These are phyloP conservation scores for Bhutanitis thaidina DNA, from an alignment of 2,888 invertebrate species.

Conservation along the genomic window DNA sequence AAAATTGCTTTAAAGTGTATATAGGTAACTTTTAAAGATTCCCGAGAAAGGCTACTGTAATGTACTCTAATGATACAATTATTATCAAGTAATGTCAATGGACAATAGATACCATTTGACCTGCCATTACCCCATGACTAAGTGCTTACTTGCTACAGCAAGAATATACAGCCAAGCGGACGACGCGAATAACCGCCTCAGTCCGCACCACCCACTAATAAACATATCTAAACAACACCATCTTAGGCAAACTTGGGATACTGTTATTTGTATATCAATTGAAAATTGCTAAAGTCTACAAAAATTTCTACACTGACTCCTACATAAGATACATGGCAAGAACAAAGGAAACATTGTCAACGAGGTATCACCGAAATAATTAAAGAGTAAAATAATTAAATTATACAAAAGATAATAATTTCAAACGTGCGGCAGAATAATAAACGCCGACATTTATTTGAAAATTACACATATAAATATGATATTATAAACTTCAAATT, in stretches of 20 bases:
- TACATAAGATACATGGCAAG: constrained; percentile 77
- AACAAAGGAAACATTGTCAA: constrained; percentile 71
- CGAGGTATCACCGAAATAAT: constrained; percentile 59
- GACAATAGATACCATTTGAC: constrained; percentile 79
- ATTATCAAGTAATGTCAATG: constrained; percentile 79
- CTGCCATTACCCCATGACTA: constrained; percentile 70
- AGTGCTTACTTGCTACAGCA: constrained; percentile 74
- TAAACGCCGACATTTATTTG: constrained; percentile 42
- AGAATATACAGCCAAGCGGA: constrained; percentile 67
- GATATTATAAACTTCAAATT: constrained; percentile 61
- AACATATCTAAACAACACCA: constrained; percentile 71
- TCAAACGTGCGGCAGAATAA: constrained; percentile 35
- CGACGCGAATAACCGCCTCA: constrained; percentile 56
- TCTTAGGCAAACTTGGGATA: constrained; percentile 71
- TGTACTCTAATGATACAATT: constrained; percentile 80
- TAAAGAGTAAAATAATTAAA: constrained; percentile 39
- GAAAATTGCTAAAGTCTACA: constrained; percentile 73
- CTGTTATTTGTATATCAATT: constrained; percentile 73
- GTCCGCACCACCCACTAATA: constrained; percentile 58
- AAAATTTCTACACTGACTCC: constrained; percentile 70
- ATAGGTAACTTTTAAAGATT: constrained; percentile 78
- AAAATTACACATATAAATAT: constrained; percentile 48
- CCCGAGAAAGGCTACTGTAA: constrained; percentile 78
- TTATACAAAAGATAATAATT: constrained; percentile 58
- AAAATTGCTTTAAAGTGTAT: constrained; percentile 75